Conservation (phyloP, 2,888 invertebrate genomes). For the Caenorhabditis becei region DNA sequence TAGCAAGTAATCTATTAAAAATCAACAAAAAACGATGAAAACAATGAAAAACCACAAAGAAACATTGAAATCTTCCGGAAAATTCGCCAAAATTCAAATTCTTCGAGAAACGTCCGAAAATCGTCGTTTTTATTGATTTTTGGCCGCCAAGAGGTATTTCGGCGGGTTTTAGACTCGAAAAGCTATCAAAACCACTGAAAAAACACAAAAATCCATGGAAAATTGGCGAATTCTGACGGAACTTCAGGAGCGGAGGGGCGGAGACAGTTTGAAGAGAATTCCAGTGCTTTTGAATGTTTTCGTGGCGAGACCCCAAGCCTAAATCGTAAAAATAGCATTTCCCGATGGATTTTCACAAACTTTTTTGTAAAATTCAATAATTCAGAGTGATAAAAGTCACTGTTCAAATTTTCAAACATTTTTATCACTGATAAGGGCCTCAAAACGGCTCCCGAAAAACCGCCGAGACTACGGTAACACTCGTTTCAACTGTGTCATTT, state of each 20-base stretch:
- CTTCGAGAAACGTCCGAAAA: neutral
- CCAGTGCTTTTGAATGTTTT: slow-evolving; percentile 41
- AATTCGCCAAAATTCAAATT: neutral
- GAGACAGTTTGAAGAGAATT: slow-evolving; percentile 29
- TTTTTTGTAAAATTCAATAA: neutral
- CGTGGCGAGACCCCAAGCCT: slow-evolving; percentile 55
- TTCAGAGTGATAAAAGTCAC: neutral
- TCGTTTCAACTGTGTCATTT: slow-evolving; percentile 54
- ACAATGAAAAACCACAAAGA: neutral
- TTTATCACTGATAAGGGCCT: neutral
- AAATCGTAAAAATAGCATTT: neutral
- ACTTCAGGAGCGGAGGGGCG: slow-evolving; percentile 10
- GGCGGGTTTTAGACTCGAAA: neutral
- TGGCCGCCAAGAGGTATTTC: neutral
- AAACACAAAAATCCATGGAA: slow-evolving; percentile 9
- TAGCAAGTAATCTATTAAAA: too few species aligned
- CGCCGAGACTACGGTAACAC: slow-evolving; percentile 42
- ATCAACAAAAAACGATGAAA: too few species aligned
- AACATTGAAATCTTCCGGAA: slow-evolving; percentile 2
- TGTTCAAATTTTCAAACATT: neutral
- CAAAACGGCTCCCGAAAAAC: neutral
- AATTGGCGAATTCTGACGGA: neutral
- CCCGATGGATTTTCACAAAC: neutral
- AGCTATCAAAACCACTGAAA: neutral
- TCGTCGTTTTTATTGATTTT: neutral